A percentile compares a stretch with the other conserved stretches of the same genome.
phyloP scores from a whole-genome alignment of 2,113 vertebrate genomes.

The Nyctibius bracteatus region DNA sequence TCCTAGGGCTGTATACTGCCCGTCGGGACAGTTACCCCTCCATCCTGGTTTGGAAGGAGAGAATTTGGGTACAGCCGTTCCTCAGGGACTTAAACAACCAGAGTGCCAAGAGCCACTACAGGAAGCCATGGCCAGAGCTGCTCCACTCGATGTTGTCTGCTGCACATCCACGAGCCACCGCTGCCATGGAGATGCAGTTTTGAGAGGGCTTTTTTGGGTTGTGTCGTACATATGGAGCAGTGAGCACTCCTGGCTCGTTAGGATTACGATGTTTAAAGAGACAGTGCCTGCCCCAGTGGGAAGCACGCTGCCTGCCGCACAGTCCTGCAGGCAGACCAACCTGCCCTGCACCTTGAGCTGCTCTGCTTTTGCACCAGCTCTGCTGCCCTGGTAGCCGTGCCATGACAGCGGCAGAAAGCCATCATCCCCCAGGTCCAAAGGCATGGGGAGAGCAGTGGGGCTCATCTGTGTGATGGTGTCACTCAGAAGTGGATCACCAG shows the following conservation, averaged over 20 bases:
- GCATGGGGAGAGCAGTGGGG: accelerated
- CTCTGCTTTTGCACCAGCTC: not conserved
- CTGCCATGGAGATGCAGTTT: accelerated
- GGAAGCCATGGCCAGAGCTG: not conserved
- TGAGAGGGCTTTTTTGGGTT: not conserved
- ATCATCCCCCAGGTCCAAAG: not conserved
- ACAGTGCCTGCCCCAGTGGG: accelerated
- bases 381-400: not conserved
- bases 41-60: not conserved
- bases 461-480: accelerated
- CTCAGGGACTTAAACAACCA: not conserved
- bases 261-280: not conserved
- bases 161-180: accelerated
- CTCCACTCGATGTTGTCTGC: not conserved
- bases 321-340: accelerated
- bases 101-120: not conserved
- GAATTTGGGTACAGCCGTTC: accelerated
- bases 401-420: not conserved
- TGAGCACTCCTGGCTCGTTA: not conserved
- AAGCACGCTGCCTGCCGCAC: not conserved
- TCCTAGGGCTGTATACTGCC: not conserved
- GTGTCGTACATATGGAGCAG: not conserved
- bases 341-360: accelerated
- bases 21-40: accelerated
- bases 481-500: not conserved